These are phyloP conservation scores for Cyanoramphus novaezelandiae DNA, from an alignment of 2,113 vertebrate genomes.

Conservation along the genomic window DNA sequence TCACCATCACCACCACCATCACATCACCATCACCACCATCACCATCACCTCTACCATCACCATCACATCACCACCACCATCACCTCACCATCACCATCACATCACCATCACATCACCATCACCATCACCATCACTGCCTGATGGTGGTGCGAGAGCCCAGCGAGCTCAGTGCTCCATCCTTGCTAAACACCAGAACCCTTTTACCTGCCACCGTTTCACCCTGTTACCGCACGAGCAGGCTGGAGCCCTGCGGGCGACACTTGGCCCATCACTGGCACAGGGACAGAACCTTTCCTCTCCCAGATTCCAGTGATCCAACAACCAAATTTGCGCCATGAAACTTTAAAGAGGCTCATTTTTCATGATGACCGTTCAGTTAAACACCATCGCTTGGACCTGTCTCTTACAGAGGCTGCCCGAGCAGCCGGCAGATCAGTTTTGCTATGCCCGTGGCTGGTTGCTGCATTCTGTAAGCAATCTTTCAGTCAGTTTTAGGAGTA, in stretches of 20 bases:
- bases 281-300: background rate
- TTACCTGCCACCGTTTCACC: background rate
- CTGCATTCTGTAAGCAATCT: background rate
- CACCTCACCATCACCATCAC: background rate
- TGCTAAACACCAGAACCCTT: background rate
- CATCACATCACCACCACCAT: too few relatives aligned
- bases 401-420: background rate
- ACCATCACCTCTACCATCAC: background rate
- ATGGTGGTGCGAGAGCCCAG: background rate
- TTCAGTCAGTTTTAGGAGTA: background rate
- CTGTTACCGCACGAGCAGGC: background rate
- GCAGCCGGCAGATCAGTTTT: background rate
- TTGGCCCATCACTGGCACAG: background rate
- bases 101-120: too few relatives aligned
- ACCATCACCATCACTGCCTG: too few relatives aligned
- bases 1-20: too few relatives aligned
- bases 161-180: background rate
- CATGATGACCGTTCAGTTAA: background rate
- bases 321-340: background rate
- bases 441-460: background rate
- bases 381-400: background rate
- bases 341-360: background rate
- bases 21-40: too few relatives aligned
- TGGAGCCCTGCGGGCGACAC: background rate
- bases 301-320: background rate